These are phyloP conservation scores for Parauchenoglanis ngamensis DNA, from an alignment of 2,797 vertebrate genomes.

Conservation along the genomic window DNA sequence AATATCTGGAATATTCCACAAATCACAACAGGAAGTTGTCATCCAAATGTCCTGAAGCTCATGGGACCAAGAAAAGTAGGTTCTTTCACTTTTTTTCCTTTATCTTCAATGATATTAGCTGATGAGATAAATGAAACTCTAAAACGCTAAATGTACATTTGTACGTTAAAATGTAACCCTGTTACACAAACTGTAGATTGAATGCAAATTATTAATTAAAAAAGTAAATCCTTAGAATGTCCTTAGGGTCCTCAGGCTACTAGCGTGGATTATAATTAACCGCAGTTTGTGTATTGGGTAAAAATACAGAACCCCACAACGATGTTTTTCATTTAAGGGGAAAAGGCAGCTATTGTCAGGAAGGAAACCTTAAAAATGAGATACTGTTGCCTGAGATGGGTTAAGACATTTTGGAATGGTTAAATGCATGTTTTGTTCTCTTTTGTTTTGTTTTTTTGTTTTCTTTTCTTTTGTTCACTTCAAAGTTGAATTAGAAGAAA, in stretches of 20 bases:
- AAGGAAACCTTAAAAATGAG: neutral
- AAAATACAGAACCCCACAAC: neutral
- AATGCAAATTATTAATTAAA: neutral
- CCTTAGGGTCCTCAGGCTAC: neutral
- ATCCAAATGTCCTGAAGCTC: neutral
- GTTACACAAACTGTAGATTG: neutral
- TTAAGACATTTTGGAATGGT: neutral
- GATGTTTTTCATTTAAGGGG: neutral
- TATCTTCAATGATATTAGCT: neutral
- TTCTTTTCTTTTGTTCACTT: no score
- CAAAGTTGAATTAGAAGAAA: neutral
- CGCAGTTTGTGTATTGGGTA: neutral
- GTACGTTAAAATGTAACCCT: neutral
- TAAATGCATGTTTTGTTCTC: neutral
- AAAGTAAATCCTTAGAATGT: neutral
- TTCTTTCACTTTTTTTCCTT: neutral
- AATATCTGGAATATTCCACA: neutral
- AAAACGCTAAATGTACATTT: no score
- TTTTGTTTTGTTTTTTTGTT: no score
- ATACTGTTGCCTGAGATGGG: neutral
- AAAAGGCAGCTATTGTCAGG: neutral
- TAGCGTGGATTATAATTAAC: neutral
- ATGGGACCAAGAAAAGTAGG: neutral
- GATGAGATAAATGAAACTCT: neutral
- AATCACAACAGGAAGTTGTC: neutral